Evolutionary conservation across 2,888 invertebrate species (phyloP).

Genomic region (Aspidapion aeneum): DNA sequence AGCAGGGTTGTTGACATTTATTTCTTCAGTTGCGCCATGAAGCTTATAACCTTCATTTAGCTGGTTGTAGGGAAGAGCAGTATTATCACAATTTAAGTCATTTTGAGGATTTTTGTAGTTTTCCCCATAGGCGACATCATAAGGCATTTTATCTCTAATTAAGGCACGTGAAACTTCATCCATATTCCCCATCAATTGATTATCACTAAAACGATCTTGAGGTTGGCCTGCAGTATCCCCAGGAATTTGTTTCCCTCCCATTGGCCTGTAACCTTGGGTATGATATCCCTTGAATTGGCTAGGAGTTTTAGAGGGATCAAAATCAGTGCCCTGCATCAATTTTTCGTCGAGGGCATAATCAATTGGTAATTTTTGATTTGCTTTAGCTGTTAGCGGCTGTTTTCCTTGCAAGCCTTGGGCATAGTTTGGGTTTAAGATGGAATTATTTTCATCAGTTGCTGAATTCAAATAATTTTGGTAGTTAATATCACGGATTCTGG

Average conservation of each 20-base stretch:
- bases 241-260: neutral
- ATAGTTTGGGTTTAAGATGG: constrained; percentile 17
- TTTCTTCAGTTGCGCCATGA: neutral
- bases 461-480: constrained; percentile 23
- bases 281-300: constrained; percentile 25
- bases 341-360: constrained; percentile 23
- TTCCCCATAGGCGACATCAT: neutral
- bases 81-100: too few species aligned
- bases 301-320: constrained; percentile 29
- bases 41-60: neutral
- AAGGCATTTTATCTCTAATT: neutral
- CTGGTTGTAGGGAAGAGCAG: neutral
- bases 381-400: constrained; percentile 3
- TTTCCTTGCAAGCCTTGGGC: constrained; percentile 16
- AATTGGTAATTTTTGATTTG: constrained; percentile 1
- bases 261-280: constrained; percentile 8
- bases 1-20: neutral
- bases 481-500: constrained; percentile 24
- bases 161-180: neutral
- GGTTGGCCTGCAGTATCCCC: neutral
- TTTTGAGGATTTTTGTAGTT: neutral
- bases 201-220: neutral
- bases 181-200: neutral
- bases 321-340: constrained; percentile 27
- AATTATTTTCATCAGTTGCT: constrained; percentile 12